These are phyloP conservation scores for Solea solea DNA, from an alignment of 2,113 vertebrate genomes.

Conservation along the genomic window DNA sequence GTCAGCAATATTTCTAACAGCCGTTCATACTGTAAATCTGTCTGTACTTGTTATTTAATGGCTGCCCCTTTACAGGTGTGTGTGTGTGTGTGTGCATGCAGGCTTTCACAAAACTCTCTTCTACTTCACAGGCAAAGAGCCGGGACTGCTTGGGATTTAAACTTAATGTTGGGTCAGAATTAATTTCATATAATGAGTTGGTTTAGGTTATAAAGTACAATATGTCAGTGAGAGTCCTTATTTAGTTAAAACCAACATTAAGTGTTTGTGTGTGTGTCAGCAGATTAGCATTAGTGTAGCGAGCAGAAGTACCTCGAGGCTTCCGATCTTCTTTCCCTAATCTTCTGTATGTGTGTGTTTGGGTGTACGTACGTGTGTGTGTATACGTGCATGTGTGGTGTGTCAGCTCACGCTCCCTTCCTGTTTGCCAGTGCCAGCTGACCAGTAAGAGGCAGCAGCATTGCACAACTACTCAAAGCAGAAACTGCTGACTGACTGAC, in stretches of 20 bases:
- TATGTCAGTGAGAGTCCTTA: neutral
- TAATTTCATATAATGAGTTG: too few relatives aligned
- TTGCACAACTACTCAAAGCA: constrained; percentile 22
- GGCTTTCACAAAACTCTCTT: neutral
- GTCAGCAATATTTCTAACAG: constrained; percentile 18
- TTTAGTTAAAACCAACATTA: neutral
- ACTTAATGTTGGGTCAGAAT: neutral
- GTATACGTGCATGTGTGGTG: neutral
- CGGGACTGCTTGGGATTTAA: neutral
- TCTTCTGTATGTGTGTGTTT: constrained; percentile 1
- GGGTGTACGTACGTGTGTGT: constrained; percentile 1
- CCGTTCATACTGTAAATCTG: constrained; percentile 7
- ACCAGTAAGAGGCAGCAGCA: constrained; percentile 8
- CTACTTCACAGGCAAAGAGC: too few relatives aligned
- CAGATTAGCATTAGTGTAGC: constrained; percentile 15
- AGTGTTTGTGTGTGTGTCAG: neutral
- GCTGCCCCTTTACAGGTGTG: neutral
- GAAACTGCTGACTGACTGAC: constrained; percentile 15
- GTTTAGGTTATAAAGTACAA: too few relatives aligned
- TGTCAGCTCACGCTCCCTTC: constrained; percentile 32
- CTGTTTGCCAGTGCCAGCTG: constrained; percentile 30
- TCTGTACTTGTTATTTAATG: constrained; percentile 42
- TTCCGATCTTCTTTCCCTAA: constrained; percentile 37
- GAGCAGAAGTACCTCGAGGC: neutral
- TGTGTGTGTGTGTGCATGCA: neutral